Evolutionary conservation across 2,113 vertebrate species (phyloP).

Genomic region (Ondatra zibethicus): DNA sequence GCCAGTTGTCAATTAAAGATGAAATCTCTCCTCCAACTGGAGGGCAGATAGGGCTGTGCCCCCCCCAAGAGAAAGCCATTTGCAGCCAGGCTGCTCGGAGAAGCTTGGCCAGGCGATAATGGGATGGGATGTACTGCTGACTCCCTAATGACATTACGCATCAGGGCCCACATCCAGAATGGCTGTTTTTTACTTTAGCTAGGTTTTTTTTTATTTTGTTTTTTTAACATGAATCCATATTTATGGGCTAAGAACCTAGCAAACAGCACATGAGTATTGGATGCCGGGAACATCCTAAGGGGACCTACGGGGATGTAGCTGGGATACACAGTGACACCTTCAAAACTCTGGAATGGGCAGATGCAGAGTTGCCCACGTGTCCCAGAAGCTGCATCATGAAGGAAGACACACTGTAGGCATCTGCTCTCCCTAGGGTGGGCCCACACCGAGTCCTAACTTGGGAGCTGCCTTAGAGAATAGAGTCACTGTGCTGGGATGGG

Average conservation of each 20-base stretch:
- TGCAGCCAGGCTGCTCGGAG: constrained; percentile 56
- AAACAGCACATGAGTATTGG: background rate
- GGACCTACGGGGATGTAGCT: background rate
- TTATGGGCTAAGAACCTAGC: background rate
- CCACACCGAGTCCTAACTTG: background rate
- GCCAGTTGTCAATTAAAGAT: constrained; percentile 82
- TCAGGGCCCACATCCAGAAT: background rate
- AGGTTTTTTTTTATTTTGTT: background rate
- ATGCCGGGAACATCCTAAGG: fast-evolving
- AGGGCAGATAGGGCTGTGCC: constrained; percentile 40
- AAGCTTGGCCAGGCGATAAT: constrained; percentile 34
- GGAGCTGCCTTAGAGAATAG: background rate
- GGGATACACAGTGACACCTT: background rate
- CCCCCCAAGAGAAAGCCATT: constrained; percentile 66
- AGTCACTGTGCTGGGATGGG: background rate
- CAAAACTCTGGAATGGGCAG: background rate
- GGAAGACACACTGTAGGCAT: background rate
- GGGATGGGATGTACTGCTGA: constrained; percentile 59
- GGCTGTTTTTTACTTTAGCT: background rate
- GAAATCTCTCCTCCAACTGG: constrained; percentile 63
- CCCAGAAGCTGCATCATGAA: background rate
- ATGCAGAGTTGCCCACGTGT: background rate
- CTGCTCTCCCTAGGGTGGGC: background rate
- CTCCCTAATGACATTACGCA: constrained; percentile 34
- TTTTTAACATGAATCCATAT: background rate